phyloP scores from a whole-genome alignment of 1,140 invertebrate genomes.

The Heterodera carotae region DNA sequence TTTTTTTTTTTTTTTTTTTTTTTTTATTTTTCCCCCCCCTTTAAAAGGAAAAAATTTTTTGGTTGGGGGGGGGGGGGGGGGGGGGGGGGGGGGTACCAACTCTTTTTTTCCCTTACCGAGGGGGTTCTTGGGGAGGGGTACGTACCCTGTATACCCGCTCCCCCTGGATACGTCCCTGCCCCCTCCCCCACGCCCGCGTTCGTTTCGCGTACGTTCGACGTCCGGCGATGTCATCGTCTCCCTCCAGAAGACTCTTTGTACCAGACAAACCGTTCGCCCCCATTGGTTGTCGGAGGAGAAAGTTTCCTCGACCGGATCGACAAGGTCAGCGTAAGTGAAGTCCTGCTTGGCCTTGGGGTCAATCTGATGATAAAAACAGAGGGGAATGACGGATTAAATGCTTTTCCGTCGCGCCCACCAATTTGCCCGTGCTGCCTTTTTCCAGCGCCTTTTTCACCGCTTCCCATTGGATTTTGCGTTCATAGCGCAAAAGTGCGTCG shows the following conservation, averaged over 20 bases:
- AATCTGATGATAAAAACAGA: background rate
- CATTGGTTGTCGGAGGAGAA: background rate
- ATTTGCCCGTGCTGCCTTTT: constrained; percentile 38
- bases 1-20: too few relatives aligned
- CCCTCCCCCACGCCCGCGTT: background rate
- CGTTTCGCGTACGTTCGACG: constrained; percentile 33
- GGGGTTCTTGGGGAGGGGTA: too few relatives aligned
- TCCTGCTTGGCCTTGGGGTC: constrained; percentile 16
- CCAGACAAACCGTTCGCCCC: background rate
- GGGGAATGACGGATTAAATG: constrained; percentile 12
- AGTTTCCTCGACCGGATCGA: constrained; percentile 21
- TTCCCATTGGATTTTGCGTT: constrained; percentile 52
- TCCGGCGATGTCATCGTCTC: constrained; percentile 34
- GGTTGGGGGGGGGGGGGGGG: too few relatives aligned
- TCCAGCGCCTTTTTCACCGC: constrained; percentile 34
- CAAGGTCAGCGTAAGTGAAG: constrained; percentile 46
- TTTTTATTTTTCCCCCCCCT: too few relatives aligned
- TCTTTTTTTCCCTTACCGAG: too few relatives aligned
- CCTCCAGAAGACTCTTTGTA: constrained; percentile 34
- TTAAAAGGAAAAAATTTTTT: background rate
- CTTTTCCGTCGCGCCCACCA: constrained; percentile 21
- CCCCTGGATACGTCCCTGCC: too few relatives aligned
- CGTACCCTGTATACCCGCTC: too few relatives aligned
- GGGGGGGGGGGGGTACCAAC: too few relatives aligned
- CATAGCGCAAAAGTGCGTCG: constrained; percentile 39